Percentiles rank a stretch among this genome's conserved stretches.
These are phyloP conservation scores for Coleophora deauratella DNA, from an alignment of 2,888 invertebrate species.

Conservation along the genomic window DNA sequence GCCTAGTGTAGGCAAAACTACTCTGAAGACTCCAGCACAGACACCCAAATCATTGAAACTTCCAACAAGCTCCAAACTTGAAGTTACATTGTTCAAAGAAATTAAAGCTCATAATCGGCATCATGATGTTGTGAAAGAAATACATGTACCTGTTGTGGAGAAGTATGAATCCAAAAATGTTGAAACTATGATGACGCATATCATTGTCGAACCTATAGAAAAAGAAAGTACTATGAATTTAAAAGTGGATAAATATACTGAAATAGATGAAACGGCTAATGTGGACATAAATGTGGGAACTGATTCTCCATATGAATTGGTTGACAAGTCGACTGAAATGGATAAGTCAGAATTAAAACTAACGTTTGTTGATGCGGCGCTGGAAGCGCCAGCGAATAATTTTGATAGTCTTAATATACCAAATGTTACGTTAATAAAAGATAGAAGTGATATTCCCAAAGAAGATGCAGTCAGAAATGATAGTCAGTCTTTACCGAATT, in stretches of 20 bases:
- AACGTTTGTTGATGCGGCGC: not conserved
- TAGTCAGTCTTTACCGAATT: conserved; percentile 38
- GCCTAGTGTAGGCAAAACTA: too few species aligned
- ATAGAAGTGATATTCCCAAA: conserved; percentile 37
- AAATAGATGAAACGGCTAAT: conserved; percentile 5
- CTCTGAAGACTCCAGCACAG: too few species aligned
- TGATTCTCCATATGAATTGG: conserved; percentile 21
- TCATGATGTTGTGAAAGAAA: not conserved
- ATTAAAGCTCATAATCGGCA: not conserved
- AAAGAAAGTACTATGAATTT: not conserved
- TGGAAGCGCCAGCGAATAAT: conserved; percentile 27
- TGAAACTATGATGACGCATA: not conserved
- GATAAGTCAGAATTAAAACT: not conserved
- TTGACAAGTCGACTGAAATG: conserved; percentile 2
- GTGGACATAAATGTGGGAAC: conserved; percentile 35
- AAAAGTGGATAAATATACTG: not conserved
- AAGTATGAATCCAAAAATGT: not conserved
- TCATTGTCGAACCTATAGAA: not conserved
- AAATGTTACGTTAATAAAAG: conserved; percentile 53
- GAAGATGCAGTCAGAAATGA: conserved; percentile 28
- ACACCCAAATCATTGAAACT: too few species aligned
- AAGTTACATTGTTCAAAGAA: not conserved
- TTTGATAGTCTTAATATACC: conserved; percentile 61
- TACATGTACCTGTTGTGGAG: conserved; percentile 11
- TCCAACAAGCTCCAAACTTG: too few species aligned